These are phyloP conservation scores for Leptatherina wallacei DNA, from an alignment of 2,797 vertebrate species.

Conservation along the genomic window DNA sequence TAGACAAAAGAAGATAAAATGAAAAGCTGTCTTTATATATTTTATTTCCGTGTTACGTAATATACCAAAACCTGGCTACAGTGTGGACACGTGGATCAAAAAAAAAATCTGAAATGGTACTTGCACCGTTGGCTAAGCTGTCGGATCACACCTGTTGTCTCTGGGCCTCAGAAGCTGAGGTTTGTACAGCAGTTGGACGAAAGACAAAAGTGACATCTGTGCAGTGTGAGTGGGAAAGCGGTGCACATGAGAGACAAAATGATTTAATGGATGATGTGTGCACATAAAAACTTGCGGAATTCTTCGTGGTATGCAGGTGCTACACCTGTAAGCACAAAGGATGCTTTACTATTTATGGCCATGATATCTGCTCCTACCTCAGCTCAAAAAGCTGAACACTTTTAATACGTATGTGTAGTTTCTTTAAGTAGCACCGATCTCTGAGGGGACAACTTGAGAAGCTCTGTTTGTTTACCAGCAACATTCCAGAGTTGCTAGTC, in stretches of 20 bases:
- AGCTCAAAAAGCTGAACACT: constrained; percentile 1
- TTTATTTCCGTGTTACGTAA: not conserved
- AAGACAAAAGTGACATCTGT: constrained; percentile 42
- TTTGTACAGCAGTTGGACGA: constrained; percentile 27
- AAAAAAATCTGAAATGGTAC: not conserved
- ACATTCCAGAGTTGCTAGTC: constrained; percentile 24
- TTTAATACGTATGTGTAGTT: not conserved
- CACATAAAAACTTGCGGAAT: not conserved
- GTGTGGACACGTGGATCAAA: not conserved
- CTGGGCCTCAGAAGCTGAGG: constrained; percentile 5
- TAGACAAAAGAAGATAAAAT: not conserved
- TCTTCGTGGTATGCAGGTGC: constrained; percentile 13
- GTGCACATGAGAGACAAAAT: constrained; percentile 4
- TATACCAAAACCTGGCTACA: not conserved
- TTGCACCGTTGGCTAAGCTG: not conserved
- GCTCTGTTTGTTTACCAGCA: constrained; percentile 23
- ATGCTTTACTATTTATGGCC: constrained; percentile 14
- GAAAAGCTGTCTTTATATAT: not conserved
- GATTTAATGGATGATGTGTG: constrained; percentile 37
- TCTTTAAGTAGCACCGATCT: accelerated
- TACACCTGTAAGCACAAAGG: constrained; percentile 14
- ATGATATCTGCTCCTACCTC: not conserved
- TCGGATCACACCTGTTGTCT: constrained; percentile 34
- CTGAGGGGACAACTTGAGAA: not conserved
- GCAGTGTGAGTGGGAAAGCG: constrained; percentile 27